These are phyloP conservation scores for mouse (Mus musculus) DNA, from an alignment of 2,113 vertebrate genomes.

Conservation along the genomic window DNA sequence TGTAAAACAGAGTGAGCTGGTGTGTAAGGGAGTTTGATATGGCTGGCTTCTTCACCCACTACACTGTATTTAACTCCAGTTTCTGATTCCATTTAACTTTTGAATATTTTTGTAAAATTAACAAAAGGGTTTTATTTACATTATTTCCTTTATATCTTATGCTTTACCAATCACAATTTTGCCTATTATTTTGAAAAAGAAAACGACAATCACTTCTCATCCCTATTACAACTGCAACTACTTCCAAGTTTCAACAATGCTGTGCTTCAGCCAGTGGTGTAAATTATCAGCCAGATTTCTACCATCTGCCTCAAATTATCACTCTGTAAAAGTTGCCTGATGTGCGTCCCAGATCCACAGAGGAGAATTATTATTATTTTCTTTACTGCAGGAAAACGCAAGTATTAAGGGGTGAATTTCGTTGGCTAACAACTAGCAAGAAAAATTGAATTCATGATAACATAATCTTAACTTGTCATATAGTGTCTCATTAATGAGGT, in stretches of 20 bases:
- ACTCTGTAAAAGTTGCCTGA: not conserved
- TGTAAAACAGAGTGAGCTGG: conserved; percentile 15
- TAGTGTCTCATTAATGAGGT: not conserved
- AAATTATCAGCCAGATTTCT: not conserved
- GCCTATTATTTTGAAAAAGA: not conserved
- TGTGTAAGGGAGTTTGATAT: not conserved
- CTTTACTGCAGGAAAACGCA: not conserved
- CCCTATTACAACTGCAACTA: too few relatives aligned
- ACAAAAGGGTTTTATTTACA: not conserved
- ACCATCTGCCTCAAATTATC: not conserved
- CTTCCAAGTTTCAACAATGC: too few relatives aligned
- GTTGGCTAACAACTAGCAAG: not conserved
- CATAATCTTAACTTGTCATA: not conserved
- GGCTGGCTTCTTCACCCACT: not conserved
- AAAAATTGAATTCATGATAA: not conserved
- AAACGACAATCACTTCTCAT: rapidly evolving
- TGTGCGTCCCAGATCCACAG: rapidly evolving
- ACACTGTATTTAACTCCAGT: not conserved
- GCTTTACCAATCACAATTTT: not conserved
- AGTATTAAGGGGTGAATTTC: not conserved
- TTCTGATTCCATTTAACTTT: not conserved
- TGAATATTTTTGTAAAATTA: not conserved
- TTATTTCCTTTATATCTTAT: not conserved
- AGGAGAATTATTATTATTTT: not conserved
- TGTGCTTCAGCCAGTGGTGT: not conserved